These are phyloP conservation scores for Cyprinodon variegatus DNA, from an alignment of 2,113 vertebrate species.

Conservation along the genomic window DNA sequence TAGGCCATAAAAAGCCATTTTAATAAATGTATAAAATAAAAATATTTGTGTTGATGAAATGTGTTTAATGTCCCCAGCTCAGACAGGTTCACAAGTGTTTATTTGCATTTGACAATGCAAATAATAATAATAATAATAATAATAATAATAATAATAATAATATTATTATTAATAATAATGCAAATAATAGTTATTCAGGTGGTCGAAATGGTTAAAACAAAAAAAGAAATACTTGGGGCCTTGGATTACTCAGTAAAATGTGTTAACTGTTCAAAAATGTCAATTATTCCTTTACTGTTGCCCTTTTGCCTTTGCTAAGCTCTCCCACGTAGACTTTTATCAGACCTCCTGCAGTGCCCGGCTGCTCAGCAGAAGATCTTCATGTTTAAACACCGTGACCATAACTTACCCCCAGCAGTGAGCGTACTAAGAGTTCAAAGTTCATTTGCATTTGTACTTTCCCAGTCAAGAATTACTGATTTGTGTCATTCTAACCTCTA, in stretches of 20 bases:
- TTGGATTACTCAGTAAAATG: slow-evolving; percentile 35
- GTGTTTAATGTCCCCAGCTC: background rate
- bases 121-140: no score
- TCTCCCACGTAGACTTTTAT: slow-evolving; percentile 54
- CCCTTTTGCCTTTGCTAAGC: slow-evolving; percentile 40
- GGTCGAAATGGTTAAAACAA: slow-evolving; percentile 71
- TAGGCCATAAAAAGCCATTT: background rate
- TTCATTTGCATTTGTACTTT: slow-evolving; percentile 28
- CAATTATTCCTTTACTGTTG: slow-evolving; percentile 40
- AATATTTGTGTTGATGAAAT: background rate
- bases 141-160: no score
- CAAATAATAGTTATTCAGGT: slow-evolving; percentile 45
- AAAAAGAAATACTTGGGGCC: slow-evolving; percentile 40
- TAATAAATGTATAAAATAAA: background rate
- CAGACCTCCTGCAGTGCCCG: slow-evolving; percentile 46
- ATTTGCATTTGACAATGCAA: background rate
- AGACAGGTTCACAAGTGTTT: slow-evolving; percentile 16
- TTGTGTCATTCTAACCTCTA: background rate
- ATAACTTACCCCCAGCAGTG: slow-evolving; percentile 22
- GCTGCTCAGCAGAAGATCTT: slow-evolving; percentile 23
- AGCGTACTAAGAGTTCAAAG: slow-evolving; percentile 32
- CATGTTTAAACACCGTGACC: slow-evolving; percentile 34
- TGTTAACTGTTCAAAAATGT: slow-evolving; percentile 68
- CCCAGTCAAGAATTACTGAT: slow-evolving; percentile 8
- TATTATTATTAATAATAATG: no score